Evolutionary conservation across 2,888 invertebrate species (phyloP).

Genomic region (Volucella bombylans): DNA sequence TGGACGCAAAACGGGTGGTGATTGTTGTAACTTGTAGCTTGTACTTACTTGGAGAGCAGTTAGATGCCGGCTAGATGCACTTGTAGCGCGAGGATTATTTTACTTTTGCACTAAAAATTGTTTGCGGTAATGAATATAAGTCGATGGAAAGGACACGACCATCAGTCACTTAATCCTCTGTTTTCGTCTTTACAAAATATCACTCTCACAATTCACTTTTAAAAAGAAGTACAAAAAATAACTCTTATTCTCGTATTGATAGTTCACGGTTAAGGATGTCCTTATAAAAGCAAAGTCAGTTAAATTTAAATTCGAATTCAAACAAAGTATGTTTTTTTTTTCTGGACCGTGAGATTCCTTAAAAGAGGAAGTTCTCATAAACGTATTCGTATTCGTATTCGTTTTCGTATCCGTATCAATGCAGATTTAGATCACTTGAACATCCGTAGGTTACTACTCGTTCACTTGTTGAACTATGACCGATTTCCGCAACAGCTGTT

Average conservation of each 20-base stretch:
- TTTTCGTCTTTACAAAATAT: not conserved
- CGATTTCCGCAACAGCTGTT: slow-evolving; percentile 74
- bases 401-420: no score
- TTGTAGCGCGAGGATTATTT: slow-evolving; percentile 15
- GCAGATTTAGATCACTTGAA: slow-evolving; percentile 14
- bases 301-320: no score
- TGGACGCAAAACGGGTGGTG: slow-evolving; percentile 36
- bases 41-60: slow-evolving; percentile 55
- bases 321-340: slow-evolving; percentile 3
- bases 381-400: no score
- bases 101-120: not conserved
- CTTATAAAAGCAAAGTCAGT: not conserved
- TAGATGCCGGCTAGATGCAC: slow-evolving; percentile 28
- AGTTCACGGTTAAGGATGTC: not conserved
- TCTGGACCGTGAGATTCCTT: slow-evolving; percentile 16
- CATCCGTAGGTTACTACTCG: not conserved
- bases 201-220: slow-evolving; percentile 3
- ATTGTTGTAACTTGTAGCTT: slow-evolving; percentile 6
- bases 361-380: slow-evolving; percentile 4
- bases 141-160: not conserved
- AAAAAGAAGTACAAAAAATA: not conserved
- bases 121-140: not conserved
- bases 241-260: not conserved
- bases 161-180: not conserved
- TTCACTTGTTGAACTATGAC: slow-evolving; percentile 71